Conservation (phyloP, 2,888 invertebrate genomes). For the Gymnosoma rotundatum region DNA sequence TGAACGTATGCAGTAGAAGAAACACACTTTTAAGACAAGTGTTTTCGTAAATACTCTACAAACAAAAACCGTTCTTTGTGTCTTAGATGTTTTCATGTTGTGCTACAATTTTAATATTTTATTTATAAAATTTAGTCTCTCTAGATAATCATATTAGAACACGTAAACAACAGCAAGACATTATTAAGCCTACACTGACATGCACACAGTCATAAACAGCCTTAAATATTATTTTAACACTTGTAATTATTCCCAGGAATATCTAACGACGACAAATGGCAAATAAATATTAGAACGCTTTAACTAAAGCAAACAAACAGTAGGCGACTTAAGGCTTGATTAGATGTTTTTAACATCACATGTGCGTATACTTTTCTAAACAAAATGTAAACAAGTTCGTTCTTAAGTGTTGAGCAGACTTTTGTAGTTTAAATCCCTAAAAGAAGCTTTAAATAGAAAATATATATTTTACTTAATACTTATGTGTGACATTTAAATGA, state of each 20-base stretch:
- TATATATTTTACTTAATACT: neutral
- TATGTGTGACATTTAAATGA: neutral
- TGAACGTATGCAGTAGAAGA: too few species aligned
- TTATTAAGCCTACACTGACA: neutral
- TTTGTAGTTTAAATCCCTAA: neutral
- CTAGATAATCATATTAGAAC: constrained; percentile 32
- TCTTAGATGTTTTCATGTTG: neutral
- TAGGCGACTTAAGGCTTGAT: neutral
- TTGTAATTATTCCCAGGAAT: constrained; percentile 33
- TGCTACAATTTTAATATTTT: neutral
- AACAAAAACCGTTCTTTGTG: too few species aligned
- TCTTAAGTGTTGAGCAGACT: neutral
- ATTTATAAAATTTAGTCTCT: constrained; percentile 36
- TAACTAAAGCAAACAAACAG: neutral
- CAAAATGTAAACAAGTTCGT: neutral
- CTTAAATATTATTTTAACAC: constrained; percentile 30
- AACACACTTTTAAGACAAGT: too few species aligned
- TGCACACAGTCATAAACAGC: neutral
- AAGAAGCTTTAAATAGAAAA: neutral
- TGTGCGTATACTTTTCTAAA: neutral
- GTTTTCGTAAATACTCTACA: too few species aligned
- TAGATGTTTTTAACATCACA: neutral
- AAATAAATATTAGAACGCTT: neutral
- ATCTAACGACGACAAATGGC: neutral
- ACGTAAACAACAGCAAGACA: neutral